Evolutionary conservation across 2,888 invertebrate genomes (phyloP), one percentile per base, ranked within the genome.

Genomic region (Trypoxylon attenuatum): DNA sequence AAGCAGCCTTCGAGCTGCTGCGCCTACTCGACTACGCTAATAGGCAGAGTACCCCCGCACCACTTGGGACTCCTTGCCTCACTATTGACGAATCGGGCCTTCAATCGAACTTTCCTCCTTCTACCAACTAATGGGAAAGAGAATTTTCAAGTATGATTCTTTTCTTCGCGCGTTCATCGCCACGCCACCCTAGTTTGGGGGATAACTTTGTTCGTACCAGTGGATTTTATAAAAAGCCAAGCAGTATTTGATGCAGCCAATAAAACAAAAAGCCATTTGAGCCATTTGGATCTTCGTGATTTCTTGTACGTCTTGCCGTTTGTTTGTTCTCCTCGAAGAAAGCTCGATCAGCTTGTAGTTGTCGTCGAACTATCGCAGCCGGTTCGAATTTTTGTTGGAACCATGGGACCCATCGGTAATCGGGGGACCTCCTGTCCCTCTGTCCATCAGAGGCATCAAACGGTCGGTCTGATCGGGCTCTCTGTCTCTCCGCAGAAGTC

Each of bases 351-450:
- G 23, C 43, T 27, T 1, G 8, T 21, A 3, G 25, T 16, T 8
- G 33, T 27, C 19, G 45, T 19, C 41, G 39, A 21, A 27, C 22
- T 41, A 38, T 19, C 5, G 13, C 42, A 43, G 33, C 41, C 33
- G 29, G 54, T 25, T 42, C 33, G 19, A 53, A 69, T 57, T 69
- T 70, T 70, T 70, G 69, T 70, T 69, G 63, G 59, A 22, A 23
- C 27, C 45, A 42, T 50, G 49, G 27, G 33, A 13, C 43, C 23
- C 45, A 38, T 51, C 63, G 54, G 64, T 70, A 69, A 69, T 69
- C 68, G 69, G 69, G 41, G n/a, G n/a, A n/a, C n/a, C n/a, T n/a
- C n/a, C n/a, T n/a, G n/a, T n/a, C n/a, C n/a, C n/a, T n/a, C 13
- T 56, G 50, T 65, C 66, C 54, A 59, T 55, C 58, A 62, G 52